Evolutionary conservation across 2,888 invertebrate species (phyloP).

Genomic region (Leptogaster cylindrica): DNA sequence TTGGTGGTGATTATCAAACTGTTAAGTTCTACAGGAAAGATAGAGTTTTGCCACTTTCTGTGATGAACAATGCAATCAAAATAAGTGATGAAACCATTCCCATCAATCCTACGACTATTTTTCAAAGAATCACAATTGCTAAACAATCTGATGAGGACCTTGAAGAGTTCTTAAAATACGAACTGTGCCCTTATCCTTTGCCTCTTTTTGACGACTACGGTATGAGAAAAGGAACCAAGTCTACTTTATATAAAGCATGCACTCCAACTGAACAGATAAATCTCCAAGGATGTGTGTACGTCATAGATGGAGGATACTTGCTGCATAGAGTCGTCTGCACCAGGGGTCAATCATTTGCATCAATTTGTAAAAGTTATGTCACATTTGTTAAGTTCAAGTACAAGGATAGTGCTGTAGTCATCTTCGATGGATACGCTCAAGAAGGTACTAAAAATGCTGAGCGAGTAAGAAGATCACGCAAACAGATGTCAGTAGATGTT

Average conservation of each 20-base stretch:
- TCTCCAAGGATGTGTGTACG: no score
- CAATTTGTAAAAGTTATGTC: slow-evolving; percentile 50
- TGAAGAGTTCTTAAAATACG: slow-evolving; percentile 45
- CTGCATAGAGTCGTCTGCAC: slow-evolving; percentile 49
- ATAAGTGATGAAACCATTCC: no score
- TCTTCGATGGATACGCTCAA: slow-evolving; percentile 49
- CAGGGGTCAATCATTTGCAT: slow-evolving; percentile 47
- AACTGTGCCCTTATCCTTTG: slow-evolving; percentile 47
- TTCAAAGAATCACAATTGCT: slow-evolving; percentile 48
- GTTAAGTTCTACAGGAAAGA: no score
- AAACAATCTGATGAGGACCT: slow-evolving; percentile 48
- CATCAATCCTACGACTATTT: no score
- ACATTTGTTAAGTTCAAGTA: slow-evolving; percentile 50
- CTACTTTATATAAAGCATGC: slow-evolving; percentile 38
- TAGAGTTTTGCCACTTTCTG: no score
- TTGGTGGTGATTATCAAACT: no score
- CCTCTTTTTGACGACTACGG: slow-evolving; percentile 47
- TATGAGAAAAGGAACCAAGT: slow-evolving; percentile 48
- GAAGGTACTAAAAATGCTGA: slow-evolving; percentile 40
- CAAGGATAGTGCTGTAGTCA: slow-evolving; percentile 48
- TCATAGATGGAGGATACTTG: slow-evolving; percentile 48
- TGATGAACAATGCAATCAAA: no score
- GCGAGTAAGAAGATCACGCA: slow-evolving; percentile 51
- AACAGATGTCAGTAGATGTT: slow-evolving; percentile 50
- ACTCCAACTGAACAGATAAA: background rate